Evolutionary conservation across 1,140 invertebrate species (phyloP), one percentile per base, ranked within the genome.

Genomic region (Caligus rogercresseyi): DNA sequence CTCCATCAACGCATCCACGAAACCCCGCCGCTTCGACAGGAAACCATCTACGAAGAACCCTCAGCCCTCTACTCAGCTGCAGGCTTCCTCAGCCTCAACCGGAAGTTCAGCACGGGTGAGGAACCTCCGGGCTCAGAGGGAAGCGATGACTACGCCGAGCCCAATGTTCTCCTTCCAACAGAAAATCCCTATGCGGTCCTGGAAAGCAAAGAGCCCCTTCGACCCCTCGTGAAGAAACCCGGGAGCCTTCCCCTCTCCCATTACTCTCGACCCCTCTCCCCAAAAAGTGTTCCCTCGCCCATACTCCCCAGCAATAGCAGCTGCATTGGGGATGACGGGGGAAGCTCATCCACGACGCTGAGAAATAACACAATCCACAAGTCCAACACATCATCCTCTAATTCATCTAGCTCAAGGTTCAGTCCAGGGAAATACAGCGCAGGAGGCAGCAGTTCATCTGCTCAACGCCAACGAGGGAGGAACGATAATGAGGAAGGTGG

Each of bases 131-230:
- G 16, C 16, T 31, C 52, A 18, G 31, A 53, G 52, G n/a, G n/a
- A 15, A 62, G 21, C 1, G 60, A 62, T 55, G 60, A 62, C 24
- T 62, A 62, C 54, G 60, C 60, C 20, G 60, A 62, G 19, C 60
- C 60, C 1, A 15, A 53, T 15, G 20, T 15, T 3, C 2, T 54
- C 31, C 18, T 62, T 16, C 15, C 15, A 13, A n/a, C 15, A 7
- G 15, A 16, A 16, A 54, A 54, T 19, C 20, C 53, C 11, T n/a
- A n/a, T 20, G 15, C 53, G 16, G 13, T 16, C 13, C 4, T 19
- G 3, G 16, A 3, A 14, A 54, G 4, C 4, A 54, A 16, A 11
- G 11, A 54, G 15, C 19, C 53, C 4, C 16, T 16, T 13, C 3
- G 20, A 54, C 53, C 53, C 16, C 53, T 16, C 11, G 20, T 54